Evolutionary conservation across 1,140 invertebrate species (phyloP).

Genomic region (Drosophila orena): DNA sequence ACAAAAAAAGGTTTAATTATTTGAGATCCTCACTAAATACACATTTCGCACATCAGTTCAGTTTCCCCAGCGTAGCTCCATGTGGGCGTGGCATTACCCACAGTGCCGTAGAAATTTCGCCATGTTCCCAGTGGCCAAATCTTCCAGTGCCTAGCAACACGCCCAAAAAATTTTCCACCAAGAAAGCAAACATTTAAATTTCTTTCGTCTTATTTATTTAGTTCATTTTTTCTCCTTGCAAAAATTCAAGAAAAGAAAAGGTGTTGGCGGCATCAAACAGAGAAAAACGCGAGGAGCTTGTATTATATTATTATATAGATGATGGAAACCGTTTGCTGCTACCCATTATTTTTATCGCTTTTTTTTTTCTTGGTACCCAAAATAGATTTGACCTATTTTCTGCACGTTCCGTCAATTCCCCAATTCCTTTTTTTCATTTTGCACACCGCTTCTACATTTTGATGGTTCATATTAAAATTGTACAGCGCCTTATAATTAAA

Average conservation of each 20-base stretch:
- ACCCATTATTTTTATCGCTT: slow-evolving; percentile 65
- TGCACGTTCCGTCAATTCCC: slow-evolving; percentile 58
- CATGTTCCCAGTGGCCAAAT: slow-evolving; percentile 18
- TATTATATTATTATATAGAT: slow-evolving; percentile 7
- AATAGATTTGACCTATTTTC: slow-evolving; percentile 79
- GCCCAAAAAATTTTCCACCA: slow-evolving; percentile 61
- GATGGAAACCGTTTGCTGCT: slow-evolving; percentile 58
- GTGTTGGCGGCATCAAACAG: slow-evolving; percentile 36
- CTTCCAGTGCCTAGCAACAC: slow-evolving; percentile 39
- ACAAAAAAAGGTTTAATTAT: too few species aligned
- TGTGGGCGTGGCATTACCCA: neutral
- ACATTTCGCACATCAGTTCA: too few species aligned
- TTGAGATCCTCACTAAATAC: too few species aligned
- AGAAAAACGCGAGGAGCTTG: slow-evolving; percentile 18
- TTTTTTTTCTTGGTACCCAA: slow-evolving; percentile 42
- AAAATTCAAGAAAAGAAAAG: slow-evolving; percentile 8
- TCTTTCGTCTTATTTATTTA: neutral
- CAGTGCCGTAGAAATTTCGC: slow-evolving; percentile 8
- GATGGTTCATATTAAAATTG: slow-evolving; percentile 59
- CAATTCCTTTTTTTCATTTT: slow-evolving; percentile 24
- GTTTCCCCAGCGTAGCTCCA: neutral
- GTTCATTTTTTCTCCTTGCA: neutral
- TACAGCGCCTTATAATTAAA: slow-evolving; percentile 51
- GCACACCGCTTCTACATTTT: slow-evolving; percentile 43
- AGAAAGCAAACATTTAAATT: slow-evolving; percentile 1